Evolutionary conservation across 1,140 invertebrate genomes (phyloP), one percentile per base, ranked within the genome.

Genomic region (Pachypsylla venusta): DNA sequence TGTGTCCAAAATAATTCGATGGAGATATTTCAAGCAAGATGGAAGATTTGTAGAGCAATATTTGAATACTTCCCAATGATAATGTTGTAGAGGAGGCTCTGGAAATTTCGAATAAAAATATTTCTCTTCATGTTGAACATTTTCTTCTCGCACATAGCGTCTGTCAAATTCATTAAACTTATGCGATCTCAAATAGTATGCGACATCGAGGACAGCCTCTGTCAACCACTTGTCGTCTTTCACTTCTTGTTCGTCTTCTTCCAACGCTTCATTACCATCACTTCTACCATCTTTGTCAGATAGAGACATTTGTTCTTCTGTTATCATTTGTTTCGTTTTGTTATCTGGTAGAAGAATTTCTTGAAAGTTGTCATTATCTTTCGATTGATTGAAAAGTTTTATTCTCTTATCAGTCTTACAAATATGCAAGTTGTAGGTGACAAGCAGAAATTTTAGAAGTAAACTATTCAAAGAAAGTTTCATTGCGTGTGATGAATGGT

Each of bases 91-190:
- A 26, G 73, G 70, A 27, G 77, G 78, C 20, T 65, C 67, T n/a
- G 79, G 79, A 66, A 80, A 81, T 12, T 62, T 59, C 16, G 65
- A 62, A 64, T 70, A 76, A 56, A 74, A 73, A 28, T 59, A 57
- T 2, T 25, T 35, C 66, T 67, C 42, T 56, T 65, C 3, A 58
- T 14, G 10, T 12, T 7, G 7, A 1, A 30, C 25, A 5, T 54
- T 26, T 27, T 40, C 48, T 22, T 53, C 19, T 30, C 25, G n/a
- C 22, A 35, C 30, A 57, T 65, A 75, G 61, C 79, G 69, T 56
- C 73, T 71, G 69, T 82, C 80, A 66, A 75, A 81, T 62, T 79
- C 79, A 54, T 75, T 76, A 62, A 81, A 82, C 69, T 82, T 82
- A 62, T 80, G 74, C 19, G 74, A 69, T 53, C 80, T 69, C 42